Base-by-base conservation (phyloP, 2,888 invertebrate genomes). In the Dicycla oo region DNA sequence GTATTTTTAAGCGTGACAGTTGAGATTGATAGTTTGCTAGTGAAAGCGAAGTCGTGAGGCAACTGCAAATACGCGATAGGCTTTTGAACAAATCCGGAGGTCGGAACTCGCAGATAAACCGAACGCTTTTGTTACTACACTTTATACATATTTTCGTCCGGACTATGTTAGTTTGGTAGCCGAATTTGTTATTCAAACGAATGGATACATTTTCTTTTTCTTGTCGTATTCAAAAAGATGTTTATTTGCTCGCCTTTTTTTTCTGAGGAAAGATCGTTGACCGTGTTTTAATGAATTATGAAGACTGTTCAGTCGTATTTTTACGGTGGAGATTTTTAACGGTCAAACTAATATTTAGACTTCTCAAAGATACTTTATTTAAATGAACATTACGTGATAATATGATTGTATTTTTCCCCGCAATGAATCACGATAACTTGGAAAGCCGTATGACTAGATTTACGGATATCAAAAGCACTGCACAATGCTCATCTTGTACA, bases 21-120 rank as follows among this genome's bases (percentile, higher is more conserved):
- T 72, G 81, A 91, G 91, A 93, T 92, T 93, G 90, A 93, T 93
- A 89, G 89, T 87, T 87, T 70, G 83, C 87, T 79, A 92, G 94
- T 90, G 94, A 93, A 94, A 93, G 94, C 93, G 89, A 90, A 87
- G 87, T 89, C 93, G 91, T 91, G 91, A 84, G 76, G 74, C 68
- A 91, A 89, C 90, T 93, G 89, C 86, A 81, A 91, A 91, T 85
- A 81, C 82, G 66, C 73, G 78, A 73, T 83, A 78, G 84, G 86
- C 83, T 88, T 89, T 87, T 83, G 77, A 83, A 88, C 88, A 86
- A 88, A 88, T 87, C 88, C 86, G 86, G 80, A 85, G 87, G 86
- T 73, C 75, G 80, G 69, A 69, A 80, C 60, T 89, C 86, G 77
- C 58, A 83, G 80, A 68, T 82, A 73, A 80, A 71, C 72, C 76